These are phyloP conservation scores for Drosophila lutescens DNA, from an alignment of 2,888 invertebrate genomes.

Conservation along the genomic window DNA sequence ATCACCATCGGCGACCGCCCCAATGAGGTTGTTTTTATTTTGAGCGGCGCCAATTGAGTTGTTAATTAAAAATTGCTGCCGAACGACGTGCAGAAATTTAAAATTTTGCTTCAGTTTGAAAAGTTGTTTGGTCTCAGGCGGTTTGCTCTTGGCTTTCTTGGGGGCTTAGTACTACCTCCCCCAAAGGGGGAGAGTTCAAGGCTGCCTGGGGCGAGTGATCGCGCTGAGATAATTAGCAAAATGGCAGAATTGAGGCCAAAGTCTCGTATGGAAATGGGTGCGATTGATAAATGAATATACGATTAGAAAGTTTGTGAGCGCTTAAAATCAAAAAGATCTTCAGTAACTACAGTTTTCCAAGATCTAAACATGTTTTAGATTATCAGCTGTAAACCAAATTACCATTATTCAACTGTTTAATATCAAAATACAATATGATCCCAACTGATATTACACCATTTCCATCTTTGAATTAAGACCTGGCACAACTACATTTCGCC, in stretches of 20 bases:
- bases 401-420: no score
- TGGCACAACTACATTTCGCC: no score
- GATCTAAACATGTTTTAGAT: no score
- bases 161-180: not conserved
- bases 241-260: conserved; percentile 24
- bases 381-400: no score
- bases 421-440: no score
- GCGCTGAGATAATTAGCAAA: conserved; percentile 44
- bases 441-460: no score
- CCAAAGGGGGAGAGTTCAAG: conserved; percentile 20
- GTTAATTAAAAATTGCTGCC: conserved; percentile 69
- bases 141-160: not conserved
- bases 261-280: conserved; percentile 1
- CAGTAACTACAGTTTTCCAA: not conserved
- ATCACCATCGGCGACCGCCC: conserved; percentile 15
- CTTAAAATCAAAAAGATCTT: not conserved
- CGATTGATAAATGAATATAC: conserved; percentile 19
- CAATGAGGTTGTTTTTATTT: conserved; percentile 9
- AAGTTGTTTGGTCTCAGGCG: conserved; percentile 11
- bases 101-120: conserved; percentile 33
- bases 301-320: conserved; percentile 1
- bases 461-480: no score
- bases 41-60: conserved; percentile 66
- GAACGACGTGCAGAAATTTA: conserved; percentile 62
- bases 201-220: conserved; percentile 27